A percentile compares a stretch with the other conserved stretches of the same genome.
Evolutionary conservation across 2,797 vertebrate species (phyloP).

Genomic region (Lerista edwardsae): DNA sequence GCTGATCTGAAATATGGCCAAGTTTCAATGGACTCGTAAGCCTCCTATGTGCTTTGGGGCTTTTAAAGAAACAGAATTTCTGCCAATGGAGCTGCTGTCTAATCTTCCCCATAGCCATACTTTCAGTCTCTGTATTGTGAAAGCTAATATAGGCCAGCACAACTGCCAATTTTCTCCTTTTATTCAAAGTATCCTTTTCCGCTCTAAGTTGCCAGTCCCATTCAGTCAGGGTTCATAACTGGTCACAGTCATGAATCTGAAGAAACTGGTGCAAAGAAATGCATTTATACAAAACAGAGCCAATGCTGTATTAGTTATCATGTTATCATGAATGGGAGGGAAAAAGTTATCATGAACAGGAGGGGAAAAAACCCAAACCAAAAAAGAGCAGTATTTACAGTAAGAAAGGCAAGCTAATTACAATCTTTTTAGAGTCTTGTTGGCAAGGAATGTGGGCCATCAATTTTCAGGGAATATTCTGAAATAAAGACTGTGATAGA

Average conservation of each 20-base stretch:
- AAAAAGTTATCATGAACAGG: not conserved
- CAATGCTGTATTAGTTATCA: not conserved
- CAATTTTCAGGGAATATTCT: not conserved
- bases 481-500: not conserved
- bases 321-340: rapidly evolving
- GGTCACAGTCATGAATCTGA: conserved; percentile 1
- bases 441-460: not conserved
- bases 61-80: not conserved
- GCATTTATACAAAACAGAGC: not conserved
- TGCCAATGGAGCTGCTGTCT: not conserved
- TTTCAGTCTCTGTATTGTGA: not conserved
- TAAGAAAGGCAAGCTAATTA: not conserved
- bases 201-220: not conserved
- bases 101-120: not conserved
- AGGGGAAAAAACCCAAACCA: not conserved
- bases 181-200: not conserved
- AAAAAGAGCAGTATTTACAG: not conserved
- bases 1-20: not conserved
- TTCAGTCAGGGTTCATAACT: not conserved
- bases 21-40: not conserved
- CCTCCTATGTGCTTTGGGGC: not conserved
- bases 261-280: not conserved
- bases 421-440: not conserved
- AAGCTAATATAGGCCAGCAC: not conserved
- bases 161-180: not conserved